These are phyloP conservation scores for Thereuonema tuberculata DNA, from an alignment of 1,140 invertebrate genomes.

Conservation along the genomic window DNA sequence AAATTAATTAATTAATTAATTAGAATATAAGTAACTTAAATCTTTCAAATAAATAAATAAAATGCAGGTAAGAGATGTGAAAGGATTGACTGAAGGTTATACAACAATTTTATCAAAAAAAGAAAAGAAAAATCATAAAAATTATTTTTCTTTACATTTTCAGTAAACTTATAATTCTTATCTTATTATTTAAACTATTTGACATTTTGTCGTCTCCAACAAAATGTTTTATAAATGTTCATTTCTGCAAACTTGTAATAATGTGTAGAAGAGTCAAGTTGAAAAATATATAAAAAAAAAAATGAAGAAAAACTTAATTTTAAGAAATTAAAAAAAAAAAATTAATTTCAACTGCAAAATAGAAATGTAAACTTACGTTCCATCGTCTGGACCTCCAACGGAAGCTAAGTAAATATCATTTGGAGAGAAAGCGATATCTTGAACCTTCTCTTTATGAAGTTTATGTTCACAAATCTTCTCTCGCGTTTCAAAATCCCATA, in stretches of 20 bases:
- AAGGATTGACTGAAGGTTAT: neutral
- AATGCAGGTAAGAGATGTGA: neutral
- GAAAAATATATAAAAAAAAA: too few relatives aligned
- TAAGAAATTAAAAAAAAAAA: neutral
- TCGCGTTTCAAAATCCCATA: constrained; percentile 66
- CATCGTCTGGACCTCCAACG: constrained; percentile 76
- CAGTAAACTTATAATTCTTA: too few relatives aligned
- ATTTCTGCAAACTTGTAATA: too few relatives aligned
- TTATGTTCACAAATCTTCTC: constrained; percentile 49
- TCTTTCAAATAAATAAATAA: too few relatives aligned
- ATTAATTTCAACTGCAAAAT: neutral
- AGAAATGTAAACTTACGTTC: constrained; percentile 44
- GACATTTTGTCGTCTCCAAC: too few relatives aligned
- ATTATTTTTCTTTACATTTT: too few relatives aligned
- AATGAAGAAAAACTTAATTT: neutral
- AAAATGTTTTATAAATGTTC: too few relatives aligned
- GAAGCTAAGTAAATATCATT: constrained; percentile 67
- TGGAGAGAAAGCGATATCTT: constrained; percentile 63
- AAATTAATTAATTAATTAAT: too few relatives aligned
- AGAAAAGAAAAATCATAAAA: neutral
- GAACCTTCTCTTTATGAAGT: constrained; percentile 70
- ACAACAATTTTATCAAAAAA: neutral
- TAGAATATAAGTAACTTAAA: too few relatives aligned
- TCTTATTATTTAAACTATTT: too few relatives aligned
- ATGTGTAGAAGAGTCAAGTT: too few relatives aligned